phyloP scores from a whole-genome alignment of 1,140 invertebrate species.

The Drosophila rufa region DNA sequence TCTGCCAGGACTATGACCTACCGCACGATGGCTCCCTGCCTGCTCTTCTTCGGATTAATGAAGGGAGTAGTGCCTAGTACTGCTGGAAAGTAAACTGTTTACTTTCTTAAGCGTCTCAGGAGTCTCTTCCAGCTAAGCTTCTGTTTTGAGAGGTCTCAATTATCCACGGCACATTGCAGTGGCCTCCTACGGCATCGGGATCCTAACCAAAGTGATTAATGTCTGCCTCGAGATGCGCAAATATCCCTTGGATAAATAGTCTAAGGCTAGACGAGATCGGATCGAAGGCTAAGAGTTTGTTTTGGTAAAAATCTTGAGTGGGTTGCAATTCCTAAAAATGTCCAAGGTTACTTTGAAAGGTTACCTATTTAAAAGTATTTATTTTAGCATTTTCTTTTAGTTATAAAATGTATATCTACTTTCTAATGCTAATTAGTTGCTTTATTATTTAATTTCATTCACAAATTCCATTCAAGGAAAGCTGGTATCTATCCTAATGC shows the following conservation, averaged over 20 bases:
- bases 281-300: background rate
- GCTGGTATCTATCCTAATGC: background rate
- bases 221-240: constrained; percentile 11
- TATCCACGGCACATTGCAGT: constrained; percentile 34
- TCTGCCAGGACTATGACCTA: constrained; percentile 42
- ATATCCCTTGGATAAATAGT: constrained; percentile 13
- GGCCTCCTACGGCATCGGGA: background rate
- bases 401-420: background rate
- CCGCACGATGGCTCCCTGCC: constrained; percentile 19
- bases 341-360: too few species aligned
- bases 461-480: background rate
- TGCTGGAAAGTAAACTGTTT: constrained; percentile 26
- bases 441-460: background rate
- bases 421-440: background rate
- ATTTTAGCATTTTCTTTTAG: too few species aligned
- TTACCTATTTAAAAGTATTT: too few species aligned
- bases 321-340: background rate
- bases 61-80: constrained; percentile 10
- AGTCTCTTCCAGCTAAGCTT: constrained; percentile 46
- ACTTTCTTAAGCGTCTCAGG: constrained; percentile 28
- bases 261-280: constrained; percentile 6
- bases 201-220: constrained; percentile 40
- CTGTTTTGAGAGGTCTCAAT: constrained; percentile 49
- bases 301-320: background rate
- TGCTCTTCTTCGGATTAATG: constrained; percentile 26